These are phyloP conservation scores for Leptinotarsa defecta DNA, from an alignment of 1,140 invertebrate species.

Conservation along the genomic window DNA sequence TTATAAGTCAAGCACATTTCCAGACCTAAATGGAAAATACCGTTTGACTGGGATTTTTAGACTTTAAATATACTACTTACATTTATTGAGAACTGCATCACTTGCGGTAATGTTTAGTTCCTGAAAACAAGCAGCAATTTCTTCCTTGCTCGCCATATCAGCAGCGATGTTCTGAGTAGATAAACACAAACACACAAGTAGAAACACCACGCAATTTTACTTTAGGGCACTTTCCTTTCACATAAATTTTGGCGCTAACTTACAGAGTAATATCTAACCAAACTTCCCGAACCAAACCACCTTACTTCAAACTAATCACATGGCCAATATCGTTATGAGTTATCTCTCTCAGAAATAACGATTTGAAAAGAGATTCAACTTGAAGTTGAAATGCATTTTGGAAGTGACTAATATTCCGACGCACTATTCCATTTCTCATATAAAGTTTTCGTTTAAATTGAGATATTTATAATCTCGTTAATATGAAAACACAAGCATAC, in stretches of 20 bases:
- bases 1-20: conserved; percentile 64
- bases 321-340: too few relatives aligned
- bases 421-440: too few relatives aligned
- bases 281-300: too few relatives aligned
- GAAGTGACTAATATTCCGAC: too few relatives aligned
- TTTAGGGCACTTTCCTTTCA: not conserved
- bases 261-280: not conserved
- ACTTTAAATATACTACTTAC: conserved; percentile 32
- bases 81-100: conserved; percentile 36
- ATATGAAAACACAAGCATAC: too few relatives aligned
- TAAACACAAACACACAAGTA: conserved; percentile 8
- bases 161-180: not conserved
- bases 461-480: too few relatives aligned
- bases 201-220: not conserved
- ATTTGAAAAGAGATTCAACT: too few relatives aligned
- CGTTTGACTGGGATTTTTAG: conserved; percentile 13
- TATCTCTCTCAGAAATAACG: too few relatives aligned
- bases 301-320: too few relatives aligned
- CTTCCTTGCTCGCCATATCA: conserved; percentile 25
- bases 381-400: too few relatives aligned
- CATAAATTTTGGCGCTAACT: conserved; percentile 16
- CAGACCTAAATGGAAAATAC: conserved; percentile 55
- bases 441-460: too few relatives aligned
- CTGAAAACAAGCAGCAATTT: conserved; percentile 26
- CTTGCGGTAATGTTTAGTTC: conserved; percentile 25